phyloP scores from a whole-genome alignment of 1,140 invertebrate genomes.

The Musca domestica region DNA sequence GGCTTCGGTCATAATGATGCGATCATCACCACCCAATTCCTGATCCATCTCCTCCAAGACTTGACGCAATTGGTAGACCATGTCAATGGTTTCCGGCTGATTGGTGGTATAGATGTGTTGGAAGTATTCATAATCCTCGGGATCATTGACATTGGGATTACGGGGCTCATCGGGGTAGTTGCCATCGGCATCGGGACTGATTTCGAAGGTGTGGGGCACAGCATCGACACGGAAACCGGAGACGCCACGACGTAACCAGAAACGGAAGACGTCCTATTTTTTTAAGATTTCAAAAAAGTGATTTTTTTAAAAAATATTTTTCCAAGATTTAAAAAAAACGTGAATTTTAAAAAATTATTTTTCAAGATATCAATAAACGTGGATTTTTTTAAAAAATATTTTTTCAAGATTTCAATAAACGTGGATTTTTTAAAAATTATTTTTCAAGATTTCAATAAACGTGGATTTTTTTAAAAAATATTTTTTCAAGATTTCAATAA shows the following conservation, averaged over 20 bases:
- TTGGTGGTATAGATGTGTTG: constrained; percentile 65
- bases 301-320: too few relatives aligned
- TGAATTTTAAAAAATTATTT: too few relatives aligned
- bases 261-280: constrained; percentile 68
- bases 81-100: constrained; percentile 58
- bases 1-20: constrained; percentile 73
- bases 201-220: constrained; percentile 61
- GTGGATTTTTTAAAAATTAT: too few relatives aligned
- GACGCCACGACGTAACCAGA: constrained; percentile 73
- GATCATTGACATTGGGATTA: constrained; percentile 38
- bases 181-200: constrained; percentile 57
- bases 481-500: too few relatives aligned
- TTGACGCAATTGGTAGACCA: constrained; percentile 60
- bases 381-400: too few relatives aligned
- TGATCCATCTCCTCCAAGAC: constrained; percentile 57
- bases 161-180: constrained; percentile 60
- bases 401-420: not conserved
- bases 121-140: constrained; percentile 59
- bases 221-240: constrained; percentile 76
- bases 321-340: too few relatives aligned
- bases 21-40: constrained; percentile 44
- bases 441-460: too few relatives aligned
- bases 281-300: too few relatives aligned
- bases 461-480: too few relatives aligned
- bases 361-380: not conserved